Evolutionary conservation across 1,140 invertebrate species (phyloP), one percentile per base, ranked within the genome.

Genomic region (Laupala kohalensis): DNA sequence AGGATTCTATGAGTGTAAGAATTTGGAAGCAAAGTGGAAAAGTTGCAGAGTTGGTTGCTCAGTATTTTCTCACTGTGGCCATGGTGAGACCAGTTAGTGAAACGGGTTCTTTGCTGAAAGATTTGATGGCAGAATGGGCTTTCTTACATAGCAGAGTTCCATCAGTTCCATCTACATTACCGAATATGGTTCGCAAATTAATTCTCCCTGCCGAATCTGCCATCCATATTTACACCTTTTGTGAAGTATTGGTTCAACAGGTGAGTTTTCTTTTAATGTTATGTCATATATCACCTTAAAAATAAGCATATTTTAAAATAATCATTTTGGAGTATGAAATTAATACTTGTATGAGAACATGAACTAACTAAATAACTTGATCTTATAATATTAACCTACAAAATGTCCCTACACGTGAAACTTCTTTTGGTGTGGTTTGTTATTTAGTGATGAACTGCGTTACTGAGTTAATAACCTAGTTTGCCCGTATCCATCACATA

Each of bases 181-280:
- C 71, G 53, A 74, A 77, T 25, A 82, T 84, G 78, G 81, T 86
- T 72, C 79, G 83, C 29, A 86, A 85, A 78, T 81, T 86, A 73
- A 82, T 85, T 67, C 80, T 84, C 74, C 80, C 83, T 6, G 84
- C 84, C 23, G 83, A 84, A 72, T 84, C 84, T 74, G 84, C 84
- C 71, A 79, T 82, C 74, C 84, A 86, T 75, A 83, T 86, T 73
- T 86, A 86, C 77, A 81, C 81, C 67, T 83, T 86, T 72, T 83
- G 82, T 74, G 79, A 79, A 71, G 84, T 88, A 53, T 81, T 87
- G 26, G 78, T 83, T 23, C 81, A 83, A 69, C 82, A 87, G 80
- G 86, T 88, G 76, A 79, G 79, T 81, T 79, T n/a, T 78, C 77
- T 64, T 77, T 77, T 28, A 71, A 27, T 30, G 29, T 2, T n/a